A percentile compares a stretch with the other conserved stretches of the same genome.
These are phyloP conservation scores for Agonopterix alstromeriana DNA, from an alignment of 2,888 invertebrate genomes.

Conservation along the genomic window DNA sequence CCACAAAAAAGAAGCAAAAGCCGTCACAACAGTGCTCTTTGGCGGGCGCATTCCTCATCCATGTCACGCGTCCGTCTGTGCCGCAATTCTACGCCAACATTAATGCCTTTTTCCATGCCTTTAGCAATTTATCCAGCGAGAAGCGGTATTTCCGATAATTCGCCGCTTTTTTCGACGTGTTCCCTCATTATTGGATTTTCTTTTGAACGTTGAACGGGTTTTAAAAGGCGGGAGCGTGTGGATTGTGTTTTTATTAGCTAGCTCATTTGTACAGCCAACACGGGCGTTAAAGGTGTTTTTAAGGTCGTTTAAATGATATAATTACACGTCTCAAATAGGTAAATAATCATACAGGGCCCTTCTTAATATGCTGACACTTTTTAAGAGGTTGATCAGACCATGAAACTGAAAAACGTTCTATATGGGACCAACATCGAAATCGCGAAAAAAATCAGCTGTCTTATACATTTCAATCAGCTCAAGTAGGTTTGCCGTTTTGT, in stretches of 20 bases:
- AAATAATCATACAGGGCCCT: too few species aligned
- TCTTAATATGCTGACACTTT: too few species aligned
- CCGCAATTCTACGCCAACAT: slow-evolving; percentile 11
- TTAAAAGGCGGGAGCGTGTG: slow-evolving; percentile 4
- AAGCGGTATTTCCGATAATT: slow-evolving; percentile 10
- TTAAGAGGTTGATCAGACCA: too few species aligned
- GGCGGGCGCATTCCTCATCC: slow-evolving; percentile 7
- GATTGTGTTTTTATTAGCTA: background rate
- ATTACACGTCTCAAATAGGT: too few species aligned
- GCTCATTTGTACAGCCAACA: background rate
- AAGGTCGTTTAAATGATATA: too few species aligned
- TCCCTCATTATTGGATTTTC: slow-evolving; percentile 15
- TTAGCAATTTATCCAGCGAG: slow-evolving; percentile 5
- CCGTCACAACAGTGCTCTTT: background rate
- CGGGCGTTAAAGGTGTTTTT: too few species aligned
- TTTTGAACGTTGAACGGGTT: slow-evolving; percentile 9
- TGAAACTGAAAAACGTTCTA: too few species aligned
- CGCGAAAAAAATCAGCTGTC: too few species aligned
- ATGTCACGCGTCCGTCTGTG: slow-evolving; percentile 10
- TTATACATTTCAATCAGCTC: too few species aligned
- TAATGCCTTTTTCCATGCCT: slow-evolving; percentile 13
- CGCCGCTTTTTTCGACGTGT: slow-evolving; percentile 11
- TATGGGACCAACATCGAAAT: too few species aligned
- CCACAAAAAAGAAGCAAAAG: background rate
- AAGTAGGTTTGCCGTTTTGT: too few species aligned